Percentiles rank a stretch among this genome's conserved stretches.
These are phyloP conservation scores for Epizoanthus scotinus DNA, from an alignment of 92 coral and sea anemone genomes.

Conservation along the genomic window DNA sequence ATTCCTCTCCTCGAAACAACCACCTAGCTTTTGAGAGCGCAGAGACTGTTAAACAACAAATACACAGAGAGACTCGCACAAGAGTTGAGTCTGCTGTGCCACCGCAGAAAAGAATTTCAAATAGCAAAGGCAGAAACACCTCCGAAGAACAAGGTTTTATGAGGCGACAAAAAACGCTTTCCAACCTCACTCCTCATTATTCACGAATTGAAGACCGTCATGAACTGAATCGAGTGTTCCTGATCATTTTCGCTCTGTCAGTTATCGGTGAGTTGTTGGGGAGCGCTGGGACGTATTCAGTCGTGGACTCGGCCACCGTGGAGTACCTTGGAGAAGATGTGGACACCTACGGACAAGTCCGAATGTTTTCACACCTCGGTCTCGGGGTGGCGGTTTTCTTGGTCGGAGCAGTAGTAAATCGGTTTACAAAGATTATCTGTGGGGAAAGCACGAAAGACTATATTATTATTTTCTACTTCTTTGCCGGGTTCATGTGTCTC, in stretches of 20 bases:
- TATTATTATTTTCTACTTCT: slow-evolving; percentile 45
- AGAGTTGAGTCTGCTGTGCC: not conserved
- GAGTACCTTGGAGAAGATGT: slow-evolving; percentile 44
- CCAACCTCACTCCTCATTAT: slow-evolving; percentile 42
- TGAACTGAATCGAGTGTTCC: slow-evolving; percentile 50
- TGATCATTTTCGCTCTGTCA: slow-evolving; percentile 41
- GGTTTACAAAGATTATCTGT: slow-evolving; percentile 45
- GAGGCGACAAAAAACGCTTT: slow-evolving; percentile 16
- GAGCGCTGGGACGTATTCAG: slow-evolving; percentile 48
- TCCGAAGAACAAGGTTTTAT: slow-evolving; percentile 1
- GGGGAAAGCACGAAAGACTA: slow-evolving; percentile 48
- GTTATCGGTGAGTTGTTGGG: slow-evolving; percentile 52
- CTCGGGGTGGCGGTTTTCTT: slow-evolving; percentile 47
- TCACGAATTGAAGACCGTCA: slow-evolving; percentile 46
- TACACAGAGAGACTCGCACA: no score
- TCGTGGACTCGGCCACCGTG: slow-evolving; percentile 55
- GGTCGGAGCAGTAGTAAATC: slow-evolving; percentile 46
- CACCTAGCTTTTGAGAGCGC: not conserved
- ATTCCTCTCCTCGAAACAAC: not conserved
- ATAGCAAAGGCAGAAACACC: not conserved
- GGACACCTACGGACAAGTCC: slow-evolving; percentile 47
- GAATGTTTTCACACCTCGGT: slow-evolving; percentile 50
- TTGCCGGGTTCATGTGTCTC: slow-evolving; percentile 48
- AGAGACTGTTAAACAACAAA: not conserved
- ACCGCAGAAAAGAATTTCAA: not conserved